Evolutionary conservation across 2,888 invertebrate genomes (phyloP), one percentile per base, ranked within the genome.

Genomic region (Mythimna lalbum): DNA sequence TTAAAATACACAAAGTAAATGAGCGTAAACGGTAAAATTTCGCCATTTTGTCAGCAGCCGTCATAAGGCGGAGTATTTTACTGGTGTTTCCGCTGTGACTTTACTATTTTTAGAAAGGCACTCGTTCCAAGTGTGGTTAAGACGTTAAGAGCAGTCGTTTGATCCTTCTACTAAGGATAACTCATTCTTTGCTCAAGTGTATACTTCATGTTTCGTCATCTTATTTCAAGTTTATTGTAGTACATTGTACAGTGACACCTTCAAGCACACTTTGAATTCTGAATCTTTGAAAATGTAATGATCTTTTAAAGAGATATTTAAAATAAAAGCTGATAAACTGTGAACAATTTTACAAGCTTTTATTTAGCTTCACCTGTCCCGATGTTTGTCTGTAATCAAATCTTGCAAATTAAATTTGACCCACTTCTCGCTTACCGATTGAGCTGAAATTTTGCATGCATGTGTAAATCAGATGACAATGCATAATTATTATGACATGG

Each of bases 1-100:
- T 52, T 63, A 63, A 56, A 74, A 60, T 33, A 50, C 56, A 79
- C 62, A 79, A 76, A 72, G 73, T 66, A 53, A 62, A 62, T 57
- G 19, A 63, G 47, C 23, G 61, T 10, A 27, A 49, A 55, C 53
- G 36, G 27, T 63, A 63, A 63, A 69, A 69, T 62, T 57, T 62
- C 10, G 47, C 50, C 56, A 60, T 53, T 53, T 67, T 57, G 68
- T 60, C 62, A 63, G 59, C 47, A 63, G 52, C 50, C 52, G n/a
- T 59, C 63, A 27, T 63, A 63, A 50, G 62, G 19, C 59, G 31
- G 27, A 23, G 31, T n/a, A 19, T 64, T 81, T 76, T 82, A 69
- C 60, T 50, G 36, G 33, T 53, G 56, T 52, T 77, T 76, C 68
- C 55, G 49, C 60, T 63, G 56, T 70, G 63, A 62, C 59, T 72